Percentiles rank a stretch among this genome's conserved stretches.
These are phyloP conservation scores for Pollenia griseotomentosa DNA, from an alignment of 2,888 invertebrate genomes.

Conservation along the genomic window DNA sequence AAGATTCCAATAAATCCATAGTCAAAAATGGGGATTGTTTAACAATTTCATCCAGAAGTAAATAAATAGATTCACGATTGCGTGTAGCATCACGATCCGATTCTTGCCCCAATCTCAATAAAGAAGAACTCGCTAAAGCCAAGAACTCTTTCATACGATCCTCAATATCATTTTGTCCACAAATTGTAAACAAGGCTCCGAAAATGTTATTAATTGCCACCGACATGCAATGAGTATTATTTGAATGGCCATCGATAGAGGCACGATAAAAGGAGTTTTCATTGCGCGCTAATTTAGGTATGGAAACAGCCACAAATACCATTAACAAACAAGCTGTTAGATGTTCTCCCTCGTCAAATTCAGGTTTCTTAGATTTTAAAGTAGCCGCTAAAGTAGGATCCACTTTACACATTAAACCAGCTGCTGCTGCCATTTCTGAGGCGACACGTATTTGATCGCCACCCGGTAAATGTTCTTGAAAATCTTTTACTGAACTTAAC, in stretches of 20 bases:
- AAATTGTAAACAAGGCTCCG: constrained; percentile 97
- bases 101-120: constrained; percentile 97
- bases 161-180: constrained; percentile 97
- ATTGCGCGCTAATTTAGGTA: constrained; percentile 96
- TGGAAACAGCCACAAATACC: constrained; percentile 99
- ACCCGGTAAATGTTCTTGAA: constrained; percentile 95
- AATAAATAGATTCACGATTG: constrained; percentile 98
- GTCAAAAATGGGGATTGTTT: constrained; percentile 99
- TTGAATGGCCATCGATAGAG: constrained; percentile 96
- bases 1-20: constrained; percentile 99
- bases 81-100: constrained; percentile 96
- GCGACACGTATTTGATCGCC: constrained; percentile 96
- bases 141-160: constrained; percentile 98
- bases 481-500: constrained; percentile 96
- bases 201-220: constrained; percentile 98
- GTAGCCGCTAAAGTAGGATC: constrained; percentile 97
- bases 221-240: constrained; percentile 99
- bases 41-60: constrained; percentile 98
- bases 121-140: constrained; percentile 96
- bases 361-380: constrained; percentile 94
- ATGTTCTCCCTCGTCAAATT: constrained; percentile 96
- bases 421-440: constrained; percentile 98
- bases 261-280: constrained; percentile 95
- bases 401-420: constrained; percentile 96
- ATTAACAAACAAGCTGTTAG: constrained; percentile 96